Evolutionary conservation across 2,113 vertebrate species (phyloP).

Genomic region (Tachysurus vachellii): DNA sequence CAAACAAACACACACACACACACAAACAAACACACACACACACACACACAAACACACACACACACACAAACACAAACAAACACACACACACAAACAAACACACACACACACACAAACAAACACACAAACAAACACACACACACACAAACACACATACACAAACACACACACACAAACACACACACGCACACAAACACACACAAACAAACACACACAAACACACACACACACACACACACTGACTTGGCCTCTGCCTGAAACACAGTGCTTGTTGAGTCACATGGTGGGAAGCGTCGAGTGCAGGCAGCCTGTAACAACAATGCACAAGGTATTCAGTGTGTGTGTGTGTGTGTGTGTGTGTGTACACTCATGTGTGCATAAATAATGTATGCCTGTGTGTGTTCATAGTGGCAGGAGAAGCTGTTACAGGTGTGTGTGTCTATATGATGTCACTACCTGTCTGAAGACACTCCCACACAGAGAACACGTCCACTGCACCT

Average conservation of each 20-base stretch:
- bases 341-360: neutral
- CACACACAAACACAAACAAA: neutral
- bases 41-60: neutral
- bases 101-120: constrained; percentile 20
- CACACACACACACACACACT: constrained; percentile 42
- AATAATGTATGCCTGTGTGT: neutral
- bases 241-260: constrained; percentile 73
- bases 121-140: neutral
- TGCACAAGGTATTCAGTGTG: neutral
- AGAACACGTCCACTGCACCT: constrained; percentile 70
- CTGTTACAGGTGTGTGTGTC: neutral
- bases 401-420: neutral
- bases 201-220: constrained; percentile 25
- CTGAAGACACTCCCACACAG: constrained; percentile 69
- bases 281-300: constrained; percentile 57
- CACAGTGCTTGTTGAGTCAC: constrained; percentile 65
- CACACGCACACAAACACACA: constrained; percentile 8
- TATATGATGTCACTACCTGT: constrained; percentile 64
- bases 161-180: constrained; percentile 3
- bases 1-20: no score
- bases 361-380: no score
- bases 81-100: constrained; percentile 8
- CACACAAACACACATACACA: neutral
- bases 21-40: neutral
- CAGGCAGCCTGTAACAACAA: constrained; percentile 61